Evolutionary conservation across 2,113 vertebrate genomes (phyloP), one percentile per base, ranked within the genome.

Genomic region (Megaceryle torquata): DNA sequence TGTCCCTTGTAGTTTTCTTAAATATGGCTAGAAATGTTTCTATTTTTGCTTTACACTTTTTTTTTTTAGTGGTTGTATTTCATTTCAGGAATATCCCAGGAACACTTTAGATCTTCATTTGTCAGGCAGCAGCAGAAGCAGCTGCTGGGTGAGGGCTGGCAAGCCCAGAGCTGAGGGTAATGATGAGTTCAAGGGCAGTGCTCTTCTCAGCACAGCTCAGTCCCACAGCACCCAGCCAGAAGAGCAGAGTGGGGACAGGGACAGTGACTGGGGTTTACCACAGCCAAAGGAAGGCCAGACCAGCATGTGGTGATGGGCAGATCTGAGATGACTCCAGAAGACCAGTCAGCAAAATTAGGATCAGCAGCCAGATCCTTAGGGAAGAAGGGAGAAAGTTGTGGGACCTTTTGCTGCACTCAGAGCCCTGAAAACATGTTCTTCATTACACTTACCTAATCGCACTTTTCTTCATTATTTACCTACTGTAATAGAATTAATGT

Each of bases 201-300:
- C 24, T 77, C 46, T 46, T 15, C 14, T 13, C 37, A 29, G 0
- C 54, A 43, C n/a, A 22, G n/a, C 1, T 1, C 60, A 7, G 37
- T 48, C 59, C 54, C 43, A 8, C 56, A 69, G 53, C 53, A 21
- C 43, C 25, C 22, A 28, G 8, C 22, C 37, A 21, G 39, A 17
- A 43, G 16, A n/a, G 56, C 39, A 39, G 57, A 54, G 8, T 4
- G 28, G n/a, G 51, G 22, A 48, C 43, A 21, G 16, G 15, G 20
- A 18, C 0, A 0, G 24, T 61, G 51, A 22, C 35, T 0, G 0
- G 12, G 15, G 10, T 25, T 56, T 4, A 5, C 31, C 50, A 31
- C 19, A 31, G 37, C 21, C 44, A 24, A 31, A 31, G 29, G 31
- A 14, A n/a, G n/a, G n/a, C 61, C 67, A 63, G 60, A 14, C 24